Conservation (phyloP, 2,888 invertebrate genomes). For the Zelleria hepariella region DNA sequence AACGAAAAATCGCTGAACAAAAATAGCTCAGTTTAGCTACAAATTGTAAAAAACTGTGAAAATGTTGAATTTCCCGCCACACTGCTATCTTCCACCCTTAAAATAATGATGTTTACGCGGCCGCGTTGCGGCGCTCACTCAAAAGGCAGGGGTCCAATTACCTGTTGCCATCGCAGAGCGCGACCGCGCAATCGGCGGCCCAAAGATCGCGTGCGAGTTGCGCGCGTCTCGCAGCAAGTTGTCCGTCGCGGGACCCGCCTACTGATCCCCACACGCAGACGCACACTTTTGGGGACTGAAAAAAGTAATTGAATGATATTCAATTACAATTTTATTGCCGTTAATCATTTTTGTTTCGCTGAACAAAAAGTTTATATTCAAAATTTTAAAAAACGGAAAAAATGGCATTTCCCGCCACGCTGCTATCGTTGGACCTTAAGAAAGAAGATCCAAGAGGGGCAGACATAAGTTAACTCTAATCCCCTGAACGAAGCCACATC, state of each 20-base stretch:
- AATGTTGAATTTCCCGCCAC: neutral
- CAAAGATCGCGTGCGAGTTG: constrained; percentile 72
- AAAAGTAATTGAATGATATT: constrained; percentile 16
- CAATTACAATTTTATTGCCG: neutral
- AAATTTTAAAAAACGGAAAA: no score
- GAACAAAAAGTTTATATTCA: no score
- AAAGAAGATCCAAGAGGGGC: no score
- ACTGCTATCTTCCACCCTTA: neutral
- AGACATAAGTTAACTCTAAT: no score
- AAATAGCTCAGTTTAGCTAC: no score
- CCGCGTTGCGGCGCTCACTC: no score
- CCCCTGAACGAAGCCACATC: no score
- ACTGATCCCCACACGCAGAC: constrained; percentile 42
- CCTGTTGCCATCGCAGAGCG: constrained; percentile 16
- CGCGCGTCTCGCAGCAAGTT: constrained; percentile 29
- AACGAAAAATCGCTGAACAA: no score
- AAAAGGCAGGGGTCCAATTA: neutral
- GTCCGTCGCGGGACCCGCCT: constrained; percentile 21
- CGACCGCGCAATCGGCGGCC: constrained; percentile 77
- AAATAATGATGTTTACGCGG: neutral
- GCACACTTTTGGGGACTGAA: constrained; percentile 35
- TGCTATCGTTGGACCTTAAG: no score
- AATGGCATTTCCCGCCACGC: no score
- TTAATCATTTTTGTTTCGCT: no score
- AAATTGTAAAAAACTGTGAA: no score